Evolutionary conservation across 2,888 invertebrate species (phyloP), one percentile per base, ranked within the genome.

Genomic region (Pyrocoelia pectoralis): DNA sequence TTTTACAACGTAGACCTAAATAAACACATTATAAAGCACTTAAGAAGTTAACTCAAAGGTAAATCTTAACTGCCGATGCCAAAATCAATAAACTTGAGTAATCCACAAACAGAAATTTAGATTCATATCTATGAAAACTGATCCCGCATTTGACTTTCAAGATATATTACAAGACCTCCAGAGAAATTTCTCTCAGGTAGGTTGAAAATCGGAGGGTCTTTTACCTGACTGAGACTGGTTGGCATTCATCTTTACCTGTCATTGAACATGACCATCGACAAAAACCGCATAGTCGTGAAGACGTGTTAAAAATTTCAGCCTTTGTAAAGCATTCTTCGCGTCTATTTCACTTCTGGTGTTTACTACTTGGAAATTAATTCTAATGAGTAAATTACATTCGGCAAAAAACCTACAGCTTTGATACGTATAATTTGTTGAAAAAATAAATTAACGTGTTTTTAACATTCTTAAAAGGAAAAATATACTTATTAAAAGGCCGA

Each of bases 21-120:
- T 62, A 75, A 77, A 76, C 75, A 75, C 74, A 74, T 76, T 75
- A 75, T 73, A 72, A 72, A 71, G 71, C 73, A 72, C 70, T 76
- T 74, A 73, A 76, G 74, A 73, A 74, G 73, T 73, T 74, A 73
- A 73, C 70, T 71, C 73, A 58, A 69, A 72, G 68, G 74, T 74
- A 76, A 77, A 77, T 76, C 76, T 77, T 75, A 71, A 74, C 73
- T 68, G 72, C 71, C 71, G 67, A 73, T 72, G 74, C 74, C 73
- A 74, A 68, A 76, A 76, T 77, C 77, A 76, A 77, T 77, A 77
- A 73, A 69, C 70, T 70, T 71, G 67, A 74, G 71, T 73, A 73
- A 74, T 74, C 72, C 28, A 62, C 65, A 65, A 55, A 61, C 63
- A 63, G 41, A 63, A 59, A 65, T 61, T 62, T 70, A 72, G 74